These are phyloP conservation scores for Gadopsis bispinosus DNA, from an alignment of 2,797 vertebrate genomes.

Conservation along the genomic window DNA sequence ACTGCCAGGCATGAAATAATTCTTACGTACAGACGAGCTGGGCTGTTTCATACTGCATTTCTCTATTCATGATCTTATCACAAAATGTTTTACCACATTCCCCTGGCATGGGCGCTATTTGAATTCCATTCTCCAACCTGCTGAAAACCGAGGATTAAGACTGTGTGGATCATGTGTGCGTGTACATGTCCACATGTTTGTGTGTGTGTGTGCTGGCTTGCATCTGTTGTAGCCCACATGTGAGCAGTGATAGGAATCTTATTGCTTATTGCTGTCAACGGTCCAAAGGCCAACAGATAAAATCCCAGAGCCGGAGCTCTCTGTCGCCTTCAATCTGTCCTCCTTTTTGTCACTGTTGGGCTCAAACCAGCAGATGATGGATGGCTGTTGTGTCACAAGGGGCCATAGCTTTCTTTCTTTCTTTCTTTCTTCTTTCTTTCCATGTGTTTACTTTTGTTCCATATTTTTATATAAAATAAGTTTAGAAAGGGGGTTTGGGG, in stretches of 20 bases:
- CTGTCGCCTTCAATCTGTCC: conserved; percentile 64
- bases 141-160: conserved; percentile 72
- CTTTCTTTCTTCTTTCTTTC: conserved; percentile 40
- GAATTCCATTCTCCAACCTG: conserved; percentile 64
- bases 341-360: conserved; percentile 52
- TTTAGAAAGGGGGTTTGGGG: conserved; percentile 10
- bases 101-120: conserved; percentile 46
- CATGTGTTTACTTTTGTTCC: neutral
- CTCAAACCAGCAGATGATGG: conserved; percentile 68
- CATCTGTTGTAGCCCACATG: conserved; percentile 60
- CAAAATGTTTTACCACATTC: conserved; percentile 42
- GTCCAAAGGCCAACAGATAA: conserved; percentile 65
- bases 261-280: conserved; percentile 72
- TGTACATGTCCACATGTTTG: conserved; percentile 23
- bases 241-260: conserved; percentile 73
- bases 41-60: conserved; percentile 42
- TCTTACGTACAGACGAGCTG: conserved; percentile 4
- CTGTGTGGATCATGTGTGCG: conserved; percentile 12
- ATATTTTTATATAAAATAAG: conserved; percentile 56
- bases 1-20: conserved; percentile 27
- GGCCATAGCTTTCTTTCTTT: conserved; percentile 45
- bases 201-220: conserved; percentile 16
- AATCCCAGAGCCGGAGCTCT: conserved; percentile 46
- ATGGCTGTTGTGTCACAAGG: conserved; percentile 59
- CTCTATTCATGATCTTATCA: conserved; percentile 68